Evolutionary conservation across 2,888 invertebrate species (phyloP).

Genomic region (Andrena chrysosceles): DNA sequence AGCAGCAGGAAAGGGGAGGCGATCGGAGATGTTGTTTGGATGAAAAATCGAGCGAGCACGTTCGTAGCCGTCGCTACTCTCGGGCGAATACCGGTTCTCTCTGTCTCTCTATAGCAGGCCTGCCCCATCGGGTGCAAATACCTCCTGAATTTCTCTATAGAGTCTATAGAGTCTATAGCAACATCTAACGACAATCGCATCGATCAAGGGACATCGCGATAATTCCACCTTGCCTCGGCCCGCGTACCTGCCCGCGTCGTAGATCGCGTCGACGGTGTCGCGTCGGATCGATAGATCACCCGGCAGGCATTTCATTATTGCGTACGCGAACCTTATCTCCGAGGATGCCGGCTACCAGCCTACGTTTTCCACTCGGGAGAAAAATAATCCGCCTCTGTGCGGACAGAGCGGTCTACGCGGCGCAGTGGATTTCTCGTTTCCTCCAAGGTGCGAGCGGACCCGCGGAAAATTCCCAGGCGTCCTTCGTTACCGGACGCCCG

Average conservation of each 20-base stretch:
- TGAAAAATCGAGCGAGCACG: conserved; percentile 11
- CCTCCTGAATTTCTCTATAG: no score
- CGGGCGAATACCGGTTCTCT: conserved; percentile 81
- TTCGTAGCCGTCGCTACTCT: conserved; percentile 73
- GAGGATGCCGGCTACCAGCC: conserved; percentile 21
- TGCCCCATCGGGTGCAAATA: no score
- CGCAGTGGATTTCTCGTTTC: conserved; percentile 69
- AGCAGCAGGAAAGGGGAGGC: not conserved
- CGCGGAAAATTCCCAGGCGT: conserved; percentile 78
- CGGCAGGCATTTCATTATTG: conserved; percentile 79
- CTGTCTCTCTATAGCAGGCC: conserved; percentile 55
- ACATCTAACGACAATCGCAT: conserved; percentile 84
- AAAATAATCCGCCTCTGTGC: conserved; percentile 46
- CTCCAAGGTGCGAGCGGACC: conserved; percentile 64
- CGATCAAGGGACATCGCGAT: conserved; percentile 83
- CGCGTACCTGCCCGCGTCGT: conserved; percentile 63
- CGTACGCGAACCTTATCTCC: conserved; percentile 40
- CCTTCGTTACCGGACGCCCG: conserved; percentile 65
- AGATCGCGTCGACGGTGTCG: conserved; percentile 60
- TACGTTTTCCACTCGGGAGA: conserved; percentile 30
- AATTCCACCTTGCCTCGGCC: conserved; percentile 79
- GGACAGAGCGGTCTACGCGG: not conserved
- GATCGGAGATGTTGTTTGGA: not conserved
- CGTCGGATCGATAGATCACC: conserved; percentile 80
- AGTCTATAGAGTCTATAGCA: conserved; percentile 72